Base-by-base conservation (phyloP, 2,797 vertebrate species). In the Cossypha dichroa region DNA sequence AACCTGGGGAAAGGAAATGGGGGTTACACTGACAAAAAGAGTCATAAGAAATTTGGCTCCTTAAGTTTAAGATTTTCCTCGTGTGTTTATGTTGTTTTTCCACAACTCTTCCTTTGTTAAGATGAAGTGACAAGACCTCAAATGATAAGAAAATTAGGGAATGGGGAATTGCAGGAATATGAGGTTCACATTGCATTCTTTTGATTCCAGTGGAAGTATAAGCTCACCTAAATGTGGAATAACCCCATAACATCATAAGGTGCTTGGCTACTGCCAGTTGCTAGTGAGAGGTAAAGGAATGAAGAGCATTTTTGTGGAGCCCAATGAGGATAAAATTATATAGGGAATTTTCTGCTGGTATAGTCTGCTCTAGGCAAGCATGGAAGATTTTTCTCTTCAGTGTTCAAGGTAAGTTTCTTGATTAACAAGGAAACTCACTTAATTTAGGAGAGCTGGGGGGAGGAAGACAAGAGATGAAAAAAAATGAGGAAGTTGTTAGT, bases 401-500 rank as follows among this genome's bases (percentile, higher is more conserved):
- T 66, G 52, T 45, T 88, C 48, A 48, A 1, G 6, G 43, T 64
- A 87, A 52, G 43, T 51, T 63, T 93, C 75, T 88, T 2, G 22
- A 93, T 95, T 90, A 93, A 80, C 56, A 82, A 60, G 74, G 77
- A 49, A 69, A 52, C 56, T 72, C 76, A 46, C 33, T 79, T 34
- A 63, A 36, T 54, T 80, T 79, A 20, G 43, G 94, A 85, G 76
- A 78, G 64, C 43, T 80, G 31, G 56, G 13, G 59, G 73, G 26
- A n/a, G 56, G 55, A 95, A 68, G 95, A 84, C 82, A 76, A 93
- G 92, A 97, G 96, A 96, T 81, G 28, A 97, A 94, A 98, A 97
- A 97, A 94, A 98, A 97, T 97, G 97, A 94, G 97, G 97, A 98
- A 98, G 94, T 88, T 96, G 79, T 96, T 96, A 87, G 93, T 34